Evolutionary conservation across 1,140 invertebrate genomes (phyloP).

Genomic region (Armadillidium nasatum): DNA sequence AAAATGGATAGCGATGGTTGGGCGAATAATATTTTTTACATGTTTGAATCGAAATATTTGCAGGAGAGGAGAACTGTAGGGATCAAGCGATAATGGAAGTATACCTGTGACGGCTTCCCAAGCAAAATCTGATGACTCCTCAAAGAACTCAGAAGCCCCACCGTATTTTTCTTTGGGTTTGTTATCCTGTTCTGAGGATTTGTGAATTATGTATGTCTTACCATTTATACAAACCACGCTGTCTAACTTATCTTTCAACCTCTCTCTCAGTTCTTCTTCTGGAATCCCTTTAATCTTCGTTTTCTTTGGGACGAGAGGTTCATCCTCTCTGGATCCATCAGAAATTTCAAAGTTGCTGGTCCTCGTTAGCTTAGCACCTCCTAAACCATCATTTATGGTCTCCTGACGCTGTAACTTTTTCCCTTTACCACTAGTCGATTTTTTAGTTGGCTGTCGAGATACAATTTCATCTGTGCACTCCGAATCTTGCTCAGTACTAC

Average conservation of each 20-base stretch:
- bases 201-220: not conserved
- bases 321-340: conserved; percentile 5
- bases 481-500: not conserved
- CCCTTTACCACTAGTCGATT: not conserved
- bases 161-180: not conserved
- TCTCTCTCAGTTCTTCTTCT: not conserved
- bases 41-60: too few species aligned
- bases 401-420: not conserved
- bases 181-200: not conserved
- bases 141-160: not conserved
- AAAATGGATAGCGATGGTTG: too few species aligned
- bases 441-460: not conserved
- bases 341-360: conserved; percentile 4
- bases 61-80: not conserved
- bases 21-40: too few species aligned
- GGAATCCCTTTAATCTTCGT: not conserved
- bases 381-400: not conserved
- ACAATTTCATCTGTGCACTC: not conserved
- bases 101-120: conserved; percentile 3
- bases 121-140: not conserved
- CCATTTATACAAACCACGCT: conserved; percentile 7
- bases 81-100: not conserved
- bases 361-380: not conserved
- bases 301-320: not conserved
- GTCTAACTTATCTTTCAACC: not conserved